Base-by-base conservation (phyloP, 1,140 invertebrate species). In the Rhopalosiphum maidis region DNA sequence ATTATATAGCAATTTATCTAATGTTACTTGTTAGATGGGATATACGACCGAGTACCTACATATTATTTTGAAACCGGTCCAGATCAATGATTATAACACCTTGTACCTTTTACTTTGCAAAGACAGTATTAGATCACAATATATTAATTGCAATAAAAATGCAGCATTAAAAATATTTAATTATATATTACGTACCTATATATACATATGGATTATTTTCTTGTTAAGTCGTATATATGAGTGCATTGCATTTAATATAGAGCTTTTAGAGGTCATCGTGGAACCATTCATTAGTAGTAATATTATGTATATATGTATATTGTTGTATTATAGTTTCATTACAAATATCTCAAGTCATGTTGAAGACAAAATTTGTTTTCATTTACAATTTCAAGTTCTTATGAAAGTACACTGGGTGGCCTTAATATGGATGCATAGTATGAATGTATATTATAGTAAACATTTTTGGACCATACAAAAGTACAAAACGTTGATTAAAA, bases 21-120 rank as follows among this genome's bases (percentile, higher is more conserved):
- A 77, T 30, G 68, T 35, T 77, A 77, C 60, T 77, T 77, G 60
- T 77, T 91, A 77, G 30, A 91, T 30, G 90, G 46, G 60, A 37
- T 55, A 23, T 43, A 41, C 55, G 55, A 21, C 7, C 55, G 89
- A 22, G 37, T 60, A 30, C 48, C 48, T 18, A 51, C 55, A 35
- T 77, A 91, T 68, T 90, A 90, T 91, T 77, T 91, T 82, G 21
- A 92, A 92, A 92, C 91, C 60, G 77, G 91, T 92, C 68, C 60
- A 41, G 77, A 92, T 82, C 90, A 77, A 91, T 46, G 54, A 46
- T 82, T 68, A 82, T 51, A 83, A 46, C 55, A 82, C 68, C 60
- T 91, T 23, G 68, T 37, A 48, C 91, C 68, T 48, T 82, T 92
- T 92, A 92, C 68, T 92, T 92, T 83, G 68, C n/a, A 43, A 35